Evolutionary conservation across 1,140 invertebrate species (phyloP), one percentile per base, ranked within the genome.

Genomic region (Calephelis virginiensis): DNA sequence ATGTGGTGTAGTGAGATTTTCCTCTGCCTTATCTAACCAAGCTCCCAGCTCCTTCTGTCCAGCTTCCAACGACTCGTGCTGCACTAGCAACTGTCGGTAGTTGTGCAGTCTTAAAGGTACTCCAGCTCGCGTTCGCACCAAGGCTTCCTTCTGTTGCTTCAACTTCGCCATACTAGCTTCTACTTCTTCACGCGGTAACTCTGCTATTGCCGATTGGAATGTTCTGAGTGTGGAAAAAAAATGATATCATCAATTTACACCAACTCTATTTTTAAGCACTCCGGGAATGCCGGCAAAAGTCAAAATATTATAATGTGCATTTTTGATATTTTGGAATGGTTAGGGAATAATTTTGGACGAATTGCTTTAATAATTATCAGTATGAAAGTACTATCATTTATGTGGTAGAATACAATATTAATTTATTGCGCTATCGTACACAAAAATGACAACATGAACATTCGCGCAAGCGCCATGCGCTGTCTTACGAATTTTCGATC

Each of bases 101-200:
- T 96, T 90, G 78, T 97, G 95, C 61, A 97, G 86, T 70, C 96
- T 95, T 66, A 94, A 93, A 0, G 96, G 96, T 61, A 97, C 94
- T 64, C 95, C 92, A 7, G 97, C 96, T 59, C 97, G 92, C 7
- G 98, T 94, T 77, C 93, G 94, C 0, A 98, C 95, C 14, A 98
- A 89, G 3, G 94, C 93, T 86, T 98, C 97, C 87, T 97, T 97
- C 76, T 98, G 96, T 76, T 95, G 96, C 83, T 98, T 98, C 37
- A 99, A 85, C 2, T 95, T 95, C 48, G 94, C 94, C 95, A 98
- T 97, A 94, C 98, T 97, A 61, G 93, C 93, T 70, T 98, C 97
- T 4, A 99, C 97, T 78, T 98, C 96, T 47, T 98, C 96, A 17
- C 96, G 93, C 0, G 95, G 95, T n/a, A 98, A 91, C 83, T 98